Evolutionary conservation across 2,113 vertebrate species (phyloP).

Genomic region (Sinocyclocheilus grahami): DNA sequence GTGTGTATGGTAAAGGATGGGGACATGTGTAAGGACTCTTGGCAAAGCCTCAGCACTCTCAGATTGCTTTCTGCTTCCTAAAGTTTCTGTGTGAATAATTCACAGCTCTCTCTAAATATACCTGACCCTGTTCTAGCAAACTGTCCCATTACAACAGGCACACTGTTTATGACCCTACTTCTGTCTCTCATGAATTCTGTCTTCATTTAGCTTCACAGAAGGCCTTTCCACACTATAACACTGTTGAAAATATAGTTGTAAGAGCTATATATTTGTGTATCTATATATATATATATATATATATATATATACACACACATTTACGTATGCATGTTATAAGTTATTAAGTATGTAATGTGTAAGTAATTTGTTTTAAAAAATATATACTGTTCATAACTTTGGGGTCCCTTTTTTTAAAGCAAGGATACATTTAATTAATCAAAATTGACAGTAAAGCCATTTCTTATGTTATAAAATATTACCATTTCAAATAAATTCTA

Average conservation of each 20-base stretch:
- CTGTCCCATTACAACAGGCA: slow-evolving; percentile 3
- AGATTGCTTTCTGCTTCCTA: slow-evolving; percentile 53
- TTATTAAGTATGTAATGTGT: no score
- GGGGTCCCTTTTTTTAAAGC: no score
- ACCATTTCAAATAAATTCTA: background rate
- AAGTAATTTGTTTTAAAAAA: no score
- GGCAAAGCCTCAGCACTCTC: slow-evolving; percentile 37
- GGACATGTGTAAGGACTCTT: slow-evolving; percentile 6
- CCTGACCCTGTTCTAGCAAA: background rate
- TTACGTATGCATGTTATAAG: no score
- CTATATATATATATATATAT: background rate
- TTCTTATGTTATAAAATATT: background rate
- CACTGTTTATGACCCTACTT: background rate
- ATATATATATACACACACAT: no score
- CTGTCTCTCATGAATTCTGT: slow-evolving; percentile 5
- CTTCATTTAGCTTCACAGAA: slow-evolving; percentile 11
- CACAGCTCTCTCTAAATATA: slow-evolving; percentile 57
- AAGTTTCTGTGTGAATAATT: slow-evolving; percentile 62
- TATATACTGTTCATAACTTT: no score
- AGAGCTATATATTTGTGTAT: background rate
- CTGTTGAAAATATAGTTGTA: background rate
- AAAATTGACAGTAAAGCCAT: background rate
- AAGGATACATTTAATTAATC: background rate
- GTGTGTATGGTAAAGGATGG: slow-evolving; percentile 16
- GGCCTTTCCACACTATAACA: background rate